phyloP scores from a whole-genome alignment of 1,140 invertebrate species.

The Heliothis virescens region DNA sequence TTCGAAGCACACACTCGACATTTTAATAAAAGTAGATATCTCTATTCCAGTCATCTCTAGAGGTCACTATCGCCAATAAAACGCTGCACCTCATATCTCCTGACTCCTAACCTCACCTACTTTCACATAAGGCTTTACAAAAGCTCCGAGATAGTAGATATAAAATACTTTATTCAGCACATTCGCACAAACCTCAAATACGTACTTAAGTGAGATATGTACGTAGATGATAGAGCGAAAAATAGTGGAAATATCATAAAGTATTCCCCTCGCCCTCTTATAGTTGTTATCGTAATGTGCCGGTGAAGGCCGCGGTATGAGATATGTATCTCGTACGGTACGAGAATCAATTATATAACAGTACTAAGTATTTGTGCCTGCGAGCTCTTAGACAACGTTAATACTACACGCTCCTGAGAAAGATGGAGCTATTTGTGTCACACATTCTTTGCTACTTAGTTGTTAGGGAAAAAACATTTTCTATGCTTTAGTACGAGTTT shows the following conservation, averaged over 20 bases:
- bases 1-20: no score
- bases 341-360: constrained; percentile 29
- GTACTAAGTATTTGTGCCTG: neutral
- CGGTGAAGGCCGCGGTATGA: neutral
- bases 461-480: no score
- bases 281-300: constrained; percentile 24
- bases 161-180: constrained; percentile 18
- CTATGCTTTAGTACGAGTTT: no score
- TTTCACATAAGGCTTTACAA: neutral
- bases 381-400: neutral
- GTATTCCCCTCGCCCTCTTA: constrained; percentile 18
- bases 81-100: no score
- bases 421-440: neutral
- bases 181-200: constrained; percentile 8
- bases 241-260: constrained; percentile 36
- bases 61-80: no score
- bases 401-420: neutral
- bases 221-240: constrained; percentile 20
- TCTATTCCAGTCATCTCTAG: no score
- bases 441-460: no score
- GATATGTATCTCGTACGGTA: constrained; percentile 13
- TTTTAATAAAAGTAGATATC: no score
- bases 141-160: neutral
- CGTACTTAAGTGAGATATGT: neutral
- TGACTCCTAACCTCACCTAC: neutral